A percentile compares a stretch with the other conserved stretches of the same genome.
Conservation (phyloP, 2,797 vertebrate species). For the Sorex maritimensis region DNA sequence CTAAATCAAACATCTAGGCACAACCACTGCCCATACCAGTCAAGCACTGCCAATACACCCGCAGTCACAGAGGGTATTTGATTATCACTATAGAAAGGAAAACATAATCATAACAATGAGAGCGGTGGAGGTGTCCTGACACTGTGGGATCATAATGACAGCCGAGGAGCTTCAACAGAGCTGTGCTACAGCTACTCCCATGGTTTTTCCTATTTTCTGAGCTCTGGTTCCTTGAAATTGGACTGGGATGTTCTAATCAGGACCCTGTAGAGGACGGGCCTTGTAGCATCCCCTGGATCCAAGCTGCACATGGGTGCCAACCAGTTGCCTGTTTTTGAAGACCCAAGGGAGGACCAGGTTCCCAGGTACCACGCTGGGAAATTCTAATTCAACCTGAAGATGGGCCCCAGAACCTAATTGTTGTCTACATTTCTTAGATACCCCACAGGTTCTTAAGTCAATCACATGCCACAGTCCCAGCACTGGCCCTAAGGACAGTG, state of each 20-base stretch:
- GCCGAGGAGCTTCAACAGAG: not conserved
- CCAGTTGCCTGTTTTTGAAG: not conserved
- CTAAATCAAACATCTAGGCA: constrained; percentile 7
- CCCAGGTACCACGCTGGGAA: not conserved
- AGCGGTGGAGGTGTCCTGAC: not conserved
- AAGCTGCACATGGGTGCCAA: not conserved
- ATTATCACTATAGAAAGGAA: not conserved
- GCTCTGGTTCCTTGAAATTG: not conserved
- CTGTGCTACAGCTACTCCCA: not conserved
- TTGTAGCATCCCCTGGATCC: not conserved
- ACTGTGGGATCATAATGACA: not conserved
- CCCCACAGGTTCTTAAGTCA: not conserved
- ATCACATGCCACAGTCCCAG: not conserved
- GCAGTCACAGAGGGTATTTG: not conserved
- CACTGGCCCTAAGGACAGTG: not conserved
- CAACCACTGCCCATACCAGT: not conserved
- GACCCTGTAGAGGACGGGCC: not conserved
- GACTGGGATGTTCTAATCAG: not conserved
- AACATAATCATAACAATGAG: not conserved
- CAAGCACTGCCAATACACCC: not conserved
- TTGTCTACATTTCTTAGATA: not conserved
- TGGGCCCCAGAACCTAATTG: not conserved
- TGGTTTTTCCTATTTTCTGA: not conserved
- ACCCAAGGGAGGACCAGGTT: not conserved
- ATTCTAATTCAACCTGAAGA: not conserved